Conservation (phyloP, 2,797 vertebrate genomes). For the Chiropotes sagulatus region DNA sequence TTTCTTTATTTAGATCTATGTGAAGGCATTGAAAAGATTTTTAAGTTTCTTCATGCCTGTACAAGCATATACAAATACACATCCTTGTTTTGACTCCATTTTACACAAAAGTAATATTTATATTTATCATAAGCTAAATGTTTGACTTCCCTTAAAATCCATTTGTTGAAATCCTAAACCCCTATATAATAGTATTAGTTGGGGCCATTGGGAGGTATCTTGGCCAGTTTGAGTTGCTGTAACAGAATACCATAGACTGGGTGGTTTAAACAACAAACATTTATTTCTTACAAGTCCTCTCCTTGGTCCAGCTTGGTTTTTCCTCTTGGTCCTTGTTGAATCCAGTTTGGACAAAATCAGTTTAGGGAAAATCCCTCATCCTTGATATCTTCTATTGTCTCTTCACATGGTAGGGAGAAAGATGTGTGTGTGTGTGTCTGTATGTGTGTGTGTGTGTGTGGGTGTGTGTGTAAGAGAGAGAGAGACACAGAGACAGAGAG, state of each 20-base stretch:
- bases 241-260: not conserved
- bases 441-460: too few relatives aligned
- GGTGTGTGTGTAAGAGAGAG: not conserved
- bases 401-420: not conserved
- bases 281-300: not conserved
- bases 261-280: not conserved
- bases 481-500: not conserved
- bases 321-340: not conserved
- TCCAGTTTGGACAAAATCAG: not conserved
- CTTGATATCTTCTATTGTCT: not conserved
- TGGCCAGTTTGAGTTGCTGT: not conserved
- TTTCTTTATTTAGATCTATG: not conserved
- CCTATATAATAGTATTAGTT: not conserved
- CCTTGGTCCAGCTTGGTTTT: not conserved
- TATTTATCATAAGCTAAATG: not conserved
- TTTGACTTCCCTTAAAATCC: not conserved
- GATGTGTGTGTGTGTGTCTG: too few relatives aligned
- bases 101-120: not conserved
- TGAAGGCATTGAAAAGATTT: not conserved
- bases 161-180: not conserved
- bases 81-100: not conserved
- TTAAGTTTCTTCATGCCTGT: not conserved
- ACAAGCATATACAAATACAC: not conserved
- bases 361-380: not conserved
- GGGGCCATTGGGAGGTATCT: not conserved